phyloP scores from a whole-genome alignment of 2,113 vertebrate genomes.

The Isichthys henryi region DNA sequence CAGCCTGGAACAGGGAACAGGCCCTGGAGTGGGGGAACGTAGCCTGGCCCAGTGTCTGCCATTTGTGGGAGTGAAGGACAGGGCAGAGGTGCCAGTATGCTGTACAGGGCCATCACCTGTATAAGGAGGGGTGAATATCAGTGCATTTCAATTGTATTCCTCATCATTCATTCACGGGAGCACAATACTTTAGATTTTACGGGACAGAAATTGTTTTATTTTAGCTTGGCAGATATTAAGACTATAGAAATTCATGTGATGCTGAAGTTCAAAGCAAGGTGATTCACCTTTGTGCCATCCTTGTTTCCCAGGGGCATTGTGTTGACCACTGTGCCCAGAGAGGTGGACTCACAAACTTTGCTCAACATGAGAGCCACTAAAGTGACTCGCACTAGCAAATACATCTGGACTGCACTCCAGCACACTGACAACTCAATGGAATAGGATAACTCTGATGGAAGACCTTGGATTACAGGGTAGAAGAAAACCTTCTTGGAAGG shows the following conservation, averaged over 20 bases:
- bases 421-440: not conserved
- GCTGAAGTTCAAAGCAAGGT: not conserved
- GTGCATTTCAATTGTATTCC: not conserved
- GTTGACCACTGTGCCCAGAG: constrained; percentile 48
- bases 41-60: constrained; percentile 41
- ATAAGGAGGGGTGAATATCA: not conserved
- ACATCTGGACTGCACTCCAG: constrained; percentile 31
- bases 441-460: not conserved
- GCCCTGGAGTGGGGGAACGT: constrained; percentile 40
- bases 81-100: constrained; percentile 29
- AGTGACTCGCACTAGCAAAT: constrained; percentile 8
- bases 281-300: constrained; percentile 35
- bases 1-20: constrained; percentile 41
- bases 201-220: not conserved
- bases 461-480: not conserved
- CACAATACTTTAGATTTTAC: not conserved
- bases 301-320: constrained; percentile 33
- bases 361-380: constrained; percentile 13
- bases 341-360: constrained; percentile 22
- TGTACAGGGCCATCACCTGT: constrained; percentile 54
- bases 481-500: not conserved
- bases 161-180: not conserved
- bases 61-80: constrained; percentile 32
- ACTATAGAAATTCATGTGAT: not conserved
- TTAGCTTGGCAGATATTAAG: not conserved